These are phyloP conservation scores for Alloplasta piceator DNA, from an alignment of 2,888 invertebrate species.

Conservation along the genomic window DNA sequence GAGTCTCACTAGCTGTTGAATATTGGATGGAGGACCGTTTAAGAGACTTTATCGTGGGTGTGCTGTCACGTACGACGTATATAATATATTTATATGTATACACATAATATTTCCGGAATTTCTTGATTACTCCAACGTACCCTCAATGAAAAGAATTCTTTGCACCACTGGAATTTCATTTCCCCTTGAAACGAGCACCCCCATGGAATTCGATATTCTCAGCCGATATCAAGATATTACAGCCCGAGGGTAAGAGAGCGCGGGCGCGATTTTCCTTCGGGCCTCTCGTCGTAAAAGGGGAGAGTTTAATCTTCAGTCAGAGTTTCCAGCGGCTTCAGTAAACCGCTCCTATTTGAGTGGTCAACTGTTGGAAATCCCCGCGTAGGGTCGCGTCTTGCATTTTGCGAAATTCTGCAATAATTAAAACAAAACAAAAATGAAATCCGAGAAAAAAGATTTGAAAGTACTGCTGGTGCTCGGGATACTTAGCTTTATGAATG, in stretches of 20 bases:
- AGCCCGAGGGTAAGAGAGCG: conserved; percentile 55
- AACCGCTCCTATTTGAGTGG: conserved; percentile 1
- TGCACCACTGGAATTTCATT: conserved; percentile 76
- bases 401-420: background rate
- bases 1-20: conserved; percentile 36
- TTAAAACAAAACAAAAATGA: conserved; percentile 29
- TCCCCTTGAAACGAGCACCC: conserved; percentile 65
- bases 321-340: conserved; percentile 15
- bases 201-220: conserved; percentile 69
- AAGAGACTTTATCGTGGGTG: conserved; percentile 2
- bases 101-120: conserved; percentile 74
- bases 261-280: conserved; percentile 56
- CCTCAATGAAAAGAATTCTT: conserved; percentile 52
- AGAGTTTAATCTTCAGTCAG: conserved; percentile 38
- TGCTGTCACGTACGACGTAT: background rate
- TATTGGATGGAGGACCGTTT: conserved; percentile 31
- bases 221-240: conserved; percentile 67
- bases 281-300: background rate
- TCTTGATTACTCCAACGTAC: conserved; percentile 76
- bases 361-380: no score
- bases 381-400: background rate
- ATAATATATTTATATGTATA: background rate
- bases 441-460: background rate
- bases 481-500: background rate
- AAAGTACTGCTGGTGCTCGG: conserved; percentile 10